phyloP scores from a whole-genome alignment of 2,113 vertebrate genomes.

The Crotalus helleri region DNA sequence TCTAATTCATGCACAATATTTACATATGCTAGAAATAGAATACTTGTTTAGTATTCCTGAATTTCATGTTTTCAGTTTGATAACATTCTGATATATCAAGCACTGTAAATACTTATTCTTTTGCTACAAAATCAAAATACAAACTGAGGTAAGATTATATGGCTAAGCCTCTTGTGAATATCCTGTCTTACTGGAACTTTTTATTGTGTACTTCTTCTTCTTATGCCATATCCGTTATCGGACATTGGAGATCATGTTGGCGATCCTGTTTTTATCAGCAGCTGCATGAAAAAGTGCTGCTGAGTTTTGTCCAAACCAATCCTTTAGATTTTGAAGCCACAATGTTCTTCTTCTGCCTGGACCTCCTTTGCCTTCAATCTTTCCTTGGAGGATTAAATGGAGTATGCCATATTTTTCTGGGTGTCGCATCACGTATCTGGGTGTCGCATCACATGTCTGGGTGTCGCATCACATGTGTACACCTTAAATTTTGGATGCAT shows the following conservation, averaged over 20 bases:
- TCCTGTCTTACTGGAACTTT: constrained; percentile 44
- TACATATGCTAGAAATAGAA: background rate
- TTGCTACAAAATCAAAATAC: constrained; percentile 36
- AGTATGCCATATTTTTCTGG: too few relatives aligned
- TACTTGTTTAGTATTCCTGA: background rate
- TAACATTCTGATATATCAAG: constrained; percentile 44
- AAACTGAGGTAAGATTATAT: constrained; percentile 65
- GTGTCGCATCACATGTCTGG: too few relatives aligned
- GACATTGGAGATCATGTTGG: too few relatives aligned
- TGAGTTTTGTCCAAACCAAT: too few relatives aligned
- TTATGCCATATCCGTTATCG: too few relatives aligned
- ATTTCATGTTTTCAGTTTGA: constrained; percentile 44
- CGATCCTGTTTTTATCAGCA: too few relatives aligned
- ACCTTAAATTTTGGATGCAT: constrained; percentile 40
- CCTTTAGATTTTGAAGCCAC: too few relatives aligned
- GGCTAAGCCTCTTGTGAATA: constrained; percentile 64
- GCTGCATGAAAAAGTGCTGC: too few relatives aligned
- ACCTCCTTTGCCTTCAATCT: too few relatives aligned
- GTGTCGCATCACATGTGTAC: constrained; percentile 21
- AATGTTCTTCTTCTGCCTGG: too few relatives aligned
- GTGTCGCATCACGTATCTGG: too few relatives aligned
- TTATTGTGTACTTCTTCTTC: constrained; percentile 33
- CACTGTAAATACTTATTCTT: constrained; percentile 52
- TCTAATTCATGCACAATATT: background rate
- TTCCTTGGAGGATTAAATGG: too few relatives aligned